Base-by-base conservation (phyloP, 2,888 invertebrate species). In the Cistogaster globosa region DNA sequence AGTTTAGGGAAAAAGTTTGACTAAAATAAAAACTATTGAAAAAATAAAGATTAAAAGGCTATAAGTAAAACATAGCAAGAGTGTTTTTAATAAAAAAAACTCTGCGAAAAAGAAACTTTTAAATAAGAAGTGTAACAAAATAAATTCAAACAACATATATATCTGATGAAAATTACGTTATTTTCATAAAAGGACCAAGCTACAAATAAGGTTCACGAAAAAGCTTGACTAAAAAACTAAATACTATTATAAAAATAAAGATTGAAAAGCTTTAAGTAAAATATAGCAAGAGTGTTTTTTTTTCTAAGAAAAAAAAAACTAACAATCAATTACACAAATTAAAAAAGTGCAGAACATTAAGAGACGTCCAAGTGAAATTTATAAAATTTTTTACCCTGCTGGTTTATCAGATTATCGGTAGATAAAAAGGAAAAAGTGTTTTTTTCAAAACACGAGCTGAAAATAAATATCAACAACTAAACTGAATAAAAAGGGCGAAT, bases 391-490 rank as follows among this genome's bases (percentile, higher is more conserved):
- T 48, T 48, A 48, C n/a, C n/a, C 48, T n/a, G 16, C 48, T 48
- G 48, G 16, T 48, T 48, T 48, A 4, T 48, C 48, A 6, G 48
- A 48, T n/a, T 48, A n/a, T 48, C 48, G n/a, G 48, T 48, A n/a
- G 48, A 48, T 48, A n/a, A 48, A n/a, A 48, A 48, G 48, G 48
- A 48, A 48, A 16, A 48, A 48, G 48, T 48, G 48, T 48, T 48
- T 48, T 16, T 48, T 48, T 48, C 14, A n/a, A n/a, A n/a, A n/a
- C n/a, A n/a, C n/a, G n/a, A n/a, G n/a, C n/a, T n/a, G 48, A 16
- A 48, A 48, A 48, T 48, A 48, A 48, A 48, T 48, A 6, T n/a
- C 48, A 48, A 48, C n/a, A 48, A n/a, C 48, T 48, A 48, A 48
- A n/a, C 48, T 48, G n/a, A 48, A 48, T 26, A n/a, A 48, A 48